A percentile compares a stretch with the other conserved stretches of the same genome.
phyloP scores from a whole-genome alignment of 2,888 invertebrate genomes.

The Ferrisia virgata region DNA sequence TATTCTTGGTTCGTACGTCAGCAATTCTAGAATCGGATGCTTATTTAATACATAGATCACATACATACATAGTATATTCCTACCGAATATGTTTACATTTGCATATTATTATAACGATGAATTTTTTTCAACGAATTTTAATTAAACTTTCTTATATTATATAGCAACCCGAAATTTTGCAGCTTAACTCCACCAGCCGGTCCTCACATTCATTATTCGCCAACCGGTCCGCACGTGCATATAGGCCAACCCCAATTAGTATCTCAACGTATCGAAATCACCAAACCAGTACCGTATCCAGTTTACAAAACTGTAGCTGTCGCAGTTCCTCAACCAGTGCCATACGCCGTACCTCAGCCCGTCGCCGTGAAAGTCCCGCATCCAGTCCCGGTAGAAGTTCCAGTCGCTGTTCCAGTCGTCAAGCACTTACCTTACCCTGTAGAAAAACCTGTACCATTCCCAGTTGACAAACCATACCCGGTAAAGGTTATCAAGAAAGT shows the following conservation, averaged over 20 bases:
- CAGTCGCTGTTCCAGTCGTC: conserved; percentile 43
- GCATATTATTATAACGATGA: no score
- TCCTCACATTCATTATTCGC: not conserved
- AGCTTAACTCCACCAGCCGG: not conserved
- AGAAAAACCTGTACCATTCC: conserved; percentile 48
- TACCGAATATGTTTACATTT: no score
- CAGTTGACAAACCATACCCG: conserved; percentile 54
- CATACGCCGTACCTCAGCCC: conserved; percentile 31
- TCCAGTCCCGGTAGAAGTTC: conserved; percentile 50
- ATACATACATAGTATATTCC: no score
- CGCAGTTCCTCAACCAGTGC: conserved; percentile 49
- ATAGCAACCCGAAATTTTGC: not conserved
- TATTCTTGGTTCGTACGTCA: no score
- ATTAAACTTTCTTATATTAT: no score
- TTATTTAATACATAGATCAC: no score
- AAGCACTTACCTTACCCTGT: conserved; percentile 39
- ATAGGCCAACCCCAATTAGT: conserved; percentile 16
- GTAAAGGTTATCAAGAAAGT: conserved; percentile 61
- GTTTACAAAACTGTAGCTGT: conserved; percentile 47
- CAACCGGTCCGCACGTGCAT: conserved; percentile 18
- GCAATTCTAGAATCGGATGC: no score
- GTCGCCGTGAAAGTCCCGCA: conserved; percentile 49
- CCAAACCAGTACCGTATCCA: conserved; percentile 62
- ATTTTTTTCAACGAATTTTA: not conserved
- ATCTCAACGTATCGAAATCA: conserved; percentile 58